Evolutionary conservation across 2,113 vertebrate genomes (phyloP).

Genomic region (Pseudorasbora parva): DNA sequence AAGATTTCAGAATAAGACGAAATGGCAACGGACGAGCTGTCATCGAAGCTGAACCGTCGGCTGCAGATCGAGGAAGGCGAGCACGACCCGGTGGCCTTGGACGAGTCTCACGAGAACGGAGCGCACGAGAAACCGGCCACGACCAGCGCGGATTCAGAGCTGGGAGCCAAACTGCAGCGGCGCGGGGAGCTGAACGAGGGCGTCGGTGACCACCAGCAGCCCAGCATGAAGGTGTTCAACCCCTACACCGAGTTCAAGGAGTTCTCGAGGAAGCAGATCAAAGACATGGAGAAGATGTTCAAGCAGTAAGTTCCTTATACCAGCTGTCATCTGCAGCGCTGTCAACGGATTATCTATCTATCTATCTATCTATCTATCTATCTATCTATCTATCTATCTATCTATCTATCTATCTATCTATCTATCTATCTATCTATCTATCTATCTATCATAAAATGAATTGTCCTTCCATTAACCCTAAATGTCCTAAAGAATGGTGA

Average conservation of each 20-base stretch:
- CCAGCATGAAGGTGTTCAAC: slow-evolving; percentile 88
- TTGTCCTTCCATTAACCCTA: neutral
- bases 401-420: neutral
- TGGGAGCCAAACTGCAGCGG: slow-evolving; percentile 81
- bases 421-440: neutral
- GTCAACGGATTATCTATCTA: neutral
- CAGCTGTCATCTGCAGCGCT: slow-evolving; percentile 12
- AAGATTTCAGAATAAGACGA: slow-evolving; percentile 50
- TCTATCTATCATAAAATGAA: neutral
- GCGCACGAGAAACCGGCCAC: slow-evolving; percentile 66
- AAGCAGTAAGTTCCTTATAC: slow-evolving; percentile 82
- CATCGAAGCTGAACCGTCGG: slow-evolving; percentile 83
- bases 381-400: slow-evolving; percentile 17
- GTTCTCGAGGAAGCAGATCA: slow-evolving; percentile 93
- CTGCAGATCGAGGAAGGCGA: slow-evolving; percentile 80
- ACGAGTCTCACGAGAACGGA: slow-evolving; percentile 54
- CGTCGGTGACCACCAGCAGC: slow-evolving; percentile 73
- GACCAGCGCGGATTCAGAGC: slow-evolving; percentile 76
- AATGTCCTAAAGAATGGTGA: neutral
- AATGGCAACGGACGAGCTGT: slow-evolving; percentile 87
- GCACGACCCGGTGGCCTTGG: slow-evolving; percentile 66
- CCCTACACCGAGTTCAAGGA: slow-evolving; percentile 94
- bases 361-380: slow-evolving; percentile 17
- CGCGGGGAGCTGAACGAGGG: slow-evolving; percentile 83
- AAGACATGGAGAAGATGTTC: slow-evolving; percentile 95